Evolutionary conservation across 2,113 vertebrate genomes (phyloP).

Genomic region (Sisor rabdophorus): DNA sequence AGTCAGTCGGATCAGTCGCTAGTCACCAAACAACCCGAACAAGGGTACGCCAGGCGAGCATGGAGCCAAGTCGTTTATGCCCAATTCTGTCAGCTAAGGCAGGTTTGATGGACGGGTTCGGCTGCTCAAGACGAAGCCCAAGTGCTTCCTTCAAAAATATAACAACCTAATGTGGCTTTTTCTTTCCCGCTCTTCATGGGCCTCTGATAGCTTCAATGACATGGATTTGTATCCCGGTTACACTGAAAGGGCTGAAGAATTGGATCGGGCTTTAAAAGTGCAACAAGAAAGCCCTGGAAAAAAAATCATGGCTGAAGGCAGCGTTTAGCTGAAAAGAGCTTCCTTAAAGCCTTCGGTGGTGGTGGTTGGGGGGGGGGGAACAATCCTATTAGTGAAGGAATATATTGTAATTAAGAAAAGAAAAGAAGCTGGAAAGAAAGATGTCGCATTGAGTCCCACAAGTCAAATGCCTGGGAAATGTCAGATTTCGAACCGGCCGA

Average conservation of each 20-base stretch:
- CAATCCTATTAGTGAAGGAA: slow-evolving; percentile 76
- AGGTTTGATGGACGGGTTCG: slow-evolving; percentile 57
- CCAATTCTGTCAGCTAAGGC: slow-evolving; percentile 67
- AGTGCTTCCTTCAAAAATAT: slow-evolving; percentile 61
- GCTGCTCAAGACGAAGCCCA: slow-evolving; percentile 59
- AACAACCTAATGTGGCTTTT: slow-evolving; percentile 70
- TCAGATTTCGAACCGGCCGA: slow-evolving; percentile 56
- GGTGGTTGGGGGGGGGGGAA: slow-evolving; percentile 68
- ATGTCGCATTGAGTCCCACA: slow-evolving; percentile 59
- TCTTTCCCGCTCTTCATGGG: slow-evolving; percentile 68
- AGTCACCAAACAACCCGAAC: not conserved
- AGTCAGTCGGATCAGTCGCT: slow-evolving; percentile 20
- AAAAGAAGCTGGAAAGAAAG: slow-evolving; percentile 63
- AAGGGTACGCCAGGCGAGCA: slow-evolving; percentile 48
- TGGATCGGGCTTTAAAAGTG: slow-evolving; percentile 77
- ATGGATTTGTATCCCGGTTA: slow-evolving; percentile 77
- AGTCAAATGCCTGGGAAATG: slow-evolving; percentile 59
- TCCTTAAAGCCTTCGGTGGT: slow-evolving; percentile 74
- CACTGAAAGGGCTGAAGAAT: slow-evolving; percentile 73
- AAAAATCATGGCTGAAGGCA: slow-evolving; percentile 77
- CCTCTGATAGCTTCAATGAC: slow-evolving; percentile 69
- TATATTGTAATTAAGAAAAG: slow-evolving; percentile 75
- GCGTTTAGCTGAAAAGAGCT: slow-evolving; percentile 74
- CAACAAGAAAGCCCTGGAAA: slow-evolving; percentile 77
- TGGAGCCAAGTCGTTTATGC: slow-evolving; percentile 55